Evolutionary conservation across 2,888 invertebrate genomes (phyloP).

Genomic region (Drosophila koepferae): DNA sequence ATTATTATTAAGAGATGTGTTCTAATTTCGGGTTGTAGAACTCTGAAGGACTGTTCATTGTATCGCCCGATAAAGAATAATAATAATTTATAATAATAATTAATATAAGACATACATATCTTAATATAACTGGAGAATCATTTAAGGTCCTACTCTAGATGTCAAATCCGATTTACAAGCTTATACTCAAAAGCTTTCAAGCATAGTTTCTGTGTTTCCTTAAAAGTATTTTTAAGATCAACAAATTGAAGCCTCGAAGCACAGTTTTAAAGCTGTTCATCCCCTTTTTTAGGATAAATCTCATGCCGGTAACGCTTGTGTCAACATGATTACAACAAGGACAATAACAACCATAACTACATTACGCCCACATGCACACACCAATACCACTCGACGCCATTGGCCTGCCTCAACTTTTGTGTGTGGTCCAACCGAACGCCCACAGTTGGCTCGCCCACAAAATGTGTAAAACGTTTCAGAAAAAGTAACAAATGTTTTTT

Average conservation of each 20-base stretch:
- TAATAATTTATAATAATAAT: no score
- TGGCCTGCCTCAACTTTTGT: constrained; percentile 61
- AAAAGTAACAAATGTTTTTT: constrained; percentile 82
- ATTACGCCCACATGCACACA: constrained; percentile 18
- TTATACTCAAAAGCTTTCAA: constrained; percentile 4
- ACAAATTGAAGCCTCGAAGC: constrained; percentile 3
- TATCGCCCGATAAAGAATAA: no score
- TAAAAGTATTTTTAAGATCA: constrained; percentile 18
- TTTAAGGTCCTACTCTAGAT: not conserved
- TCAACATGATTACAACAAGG: constrained; percentile 32
- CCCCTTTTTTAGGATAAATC: not conserved
- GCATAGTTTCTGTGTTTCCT: not conserved
- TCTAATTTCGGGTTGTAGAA: no score
- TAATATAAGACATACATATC: no score
- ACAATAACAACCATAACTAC: constrained; percentile 11
- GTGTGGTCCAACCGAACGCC: constrained; percentile 45
- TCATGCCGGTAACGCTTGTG: constrained; percentile 57
- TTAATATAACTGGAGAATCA: no score
- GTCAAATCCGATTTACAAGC: not conserved
- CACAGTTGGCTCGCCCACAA: constrained; percentile 23
- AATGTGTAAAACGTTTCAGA: constrained; percentile 53
- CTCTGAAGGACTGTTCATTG: no score
- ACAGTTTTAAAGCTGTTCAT: not conserved
- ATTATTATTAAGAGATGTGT: no score
- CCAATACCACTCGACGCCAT: constrained; percentile 36